These are phyloP conservation scores for Cottus gobio DNA, from an alignment of 2,113 vertebrate genomes.

Conservation along the genomic window DNA sequence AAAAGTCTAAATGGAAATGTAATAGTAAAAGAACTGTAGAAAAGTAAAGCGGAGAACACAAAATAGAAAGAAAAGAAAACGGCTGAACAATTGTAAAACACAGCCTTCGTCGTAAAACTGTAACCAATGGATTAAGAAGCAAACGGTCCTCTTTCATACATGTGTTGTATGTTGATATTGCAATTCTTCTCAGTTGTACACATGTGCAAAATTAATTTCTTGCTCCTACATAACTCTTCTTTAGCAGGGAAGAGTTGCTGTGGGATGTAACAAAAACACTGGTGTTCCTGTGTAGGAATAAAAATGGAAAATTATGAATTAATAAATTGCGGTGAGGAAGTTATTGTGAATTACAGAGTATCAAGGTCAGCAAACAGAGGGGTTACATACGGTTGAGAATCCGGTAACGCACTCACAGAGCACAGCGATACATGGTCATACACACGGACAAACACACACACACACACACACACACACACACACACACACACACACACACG, in stretches of 20 bases:
- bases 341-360: background rate
- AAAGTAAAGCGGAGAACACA: background rate
- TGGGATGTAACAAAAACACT: background rate
- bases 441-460: slow-evolving; percentile 3
- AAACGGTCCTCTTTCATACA: too few relatives aligned
- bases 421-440: background rate
- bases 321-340: background rate
- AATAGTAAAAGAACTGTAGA: background rate
- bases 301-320: background rate
- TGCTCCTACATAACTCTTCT: too few relatives aligned
- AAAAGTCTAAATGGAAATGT: background rate
- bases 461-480: slow-evolving; percentile 12
- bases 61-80: too few relatives aligned
- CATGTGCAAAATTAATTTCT: too few relatives aligned
- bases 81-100: too few relatives aligned
- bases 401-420: background rate
- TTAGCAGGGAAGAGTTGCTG: background rate
- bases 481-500: background rate
- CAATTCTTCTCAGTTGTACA: too few relatives aligned
- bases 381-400: slow-evolving; percentile 39
- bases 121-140: too few relatives aligned
- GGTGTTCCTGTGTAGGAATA: background rate
- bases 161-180: too few relatives aligned
- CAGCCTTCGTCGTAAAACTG: too few relatives aligned
- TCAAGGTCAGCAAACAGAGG: too few relatives aligned